Conservation (phyloP, 2,797 vertebrate species). For the Pipistrellus nathusii region DNA sequence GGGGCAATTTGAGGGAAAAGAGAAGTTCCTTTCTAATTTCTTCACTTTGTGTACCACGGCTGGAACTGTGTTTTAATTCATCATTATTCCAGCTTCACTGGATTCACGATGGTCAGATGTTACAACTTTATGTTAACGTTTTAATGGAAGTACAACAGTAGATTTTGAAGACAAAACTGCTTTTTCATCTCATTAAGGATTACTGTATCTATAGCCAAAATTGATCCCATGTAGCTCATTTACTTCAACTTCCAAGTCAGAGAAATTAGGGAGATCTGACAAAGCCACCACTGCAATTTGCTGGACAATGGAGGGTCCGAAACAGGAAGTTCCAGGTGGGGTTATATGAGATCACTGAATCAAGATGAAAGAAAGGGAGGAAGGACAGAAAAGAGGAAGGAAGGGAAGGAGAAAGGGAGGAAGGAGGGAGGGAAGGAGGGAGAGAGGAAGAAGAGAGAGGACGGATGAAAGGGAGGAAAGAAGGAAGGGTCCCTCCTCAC, state of each 20-base stretch:
- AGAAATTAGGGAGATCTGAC: neutral
- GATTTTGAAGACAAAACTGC: conserved; percentile 22
- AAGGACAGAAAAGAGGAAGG: neutral
- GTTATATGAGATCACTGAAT: conserved; percentile 1
- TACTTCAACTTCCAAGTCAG: neutral
- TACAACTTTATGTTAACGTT: conserved; percentile 60
- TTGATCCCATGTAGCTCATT: conserved; percentile 39
- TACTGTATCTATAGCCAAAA: conserved; percentile 7
- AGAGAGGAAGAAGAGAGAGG: neutral
- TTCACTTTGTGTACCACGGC: neutral
- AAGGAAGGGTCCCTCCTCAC: neutral
- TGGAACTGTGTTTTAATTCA: neutral
- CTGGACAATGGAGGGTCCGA: neutral
- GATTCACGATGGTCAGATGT: conserved; percentile 40
- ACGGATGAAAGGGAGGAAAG: neutral
- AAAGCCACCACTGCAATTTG: neutral
- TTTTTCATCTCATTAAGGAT: conserved; percentile 44
- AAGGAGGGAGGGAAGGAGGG: neutral
- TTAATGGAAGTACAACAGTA: neutral
- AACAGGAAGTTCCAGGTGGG: neutral
- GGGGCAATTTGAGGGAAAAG: neutral
- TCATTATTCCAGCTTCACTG: neutral
- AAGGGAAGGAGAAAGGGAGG: too few species aligned
- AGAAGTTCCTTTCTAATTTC: neutral
- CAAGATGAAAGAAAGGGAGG: neutral